These are phyloP conservation scores for Ellobium chinense DNA, from an alignment of 2,888 invertebrate genomes.

Conservation along the genomic window DNA sequence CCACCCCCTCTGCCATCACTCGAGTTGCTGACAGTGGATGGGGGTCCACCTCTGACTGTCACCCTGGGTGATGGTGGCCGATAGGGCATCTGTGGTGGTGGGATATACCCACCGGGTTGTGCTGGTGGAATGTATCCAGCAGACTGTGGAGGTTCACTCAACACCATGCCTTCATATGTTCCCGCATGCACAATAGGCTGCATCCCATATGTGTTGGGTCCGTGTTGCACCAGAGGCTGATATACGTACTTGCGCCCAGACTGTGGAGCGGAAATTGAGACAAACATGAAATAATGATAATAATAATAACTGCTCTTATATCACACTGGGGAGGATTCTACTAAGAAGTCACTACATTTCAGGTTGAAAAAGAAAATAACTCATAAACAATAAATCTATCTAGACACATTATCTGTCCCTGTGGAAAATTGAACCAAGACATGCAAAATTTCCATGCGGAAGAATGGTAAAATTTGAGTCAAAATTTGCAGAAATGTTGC, in stretches of 20 bases:
- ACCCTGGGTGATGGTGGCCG: constrained; percentile 15
- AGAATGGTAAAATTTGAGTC: no score
- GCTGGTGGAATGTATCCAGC: not conserved
- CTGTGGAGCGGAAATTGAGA: not conserved
- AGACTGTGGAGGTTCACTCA: not conserved
- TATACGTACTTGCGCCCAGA: constrained; percentile 17
- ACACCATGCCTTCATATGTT: constrained; percentile 7
- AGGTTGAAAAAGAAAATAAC: no score
- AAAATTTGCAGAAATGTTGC: no score
- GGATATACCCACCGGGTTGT: not conserved
- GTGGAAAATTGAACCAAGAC: no score
- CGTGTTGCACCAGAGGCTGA: constrained; percentile 1
- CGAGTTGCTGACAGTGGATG: constrained; percentile 35
- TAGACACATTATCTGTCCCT: no score
- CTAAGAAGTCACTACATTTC: no score
- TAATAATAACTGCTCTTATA: no score
- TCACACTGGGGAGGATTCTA: no score
- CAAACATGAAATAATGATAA: not conserved
- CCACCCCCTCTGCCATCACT: constrained; percentile 21
- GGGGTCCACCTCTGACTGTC: constrained; percentile 30
- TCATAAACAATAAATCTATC: no score
- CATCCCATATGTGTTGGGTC: constrained; percentile 32
- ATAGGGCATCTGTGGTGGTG: not conserved
- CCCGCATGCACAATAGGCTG: constrained; percentile 31
- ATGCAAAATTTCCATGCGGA: no score